phyloP scores from a whole-genome alignment of 1,140 invertebrate genomes.

The Conus ventricosus region DNA sequence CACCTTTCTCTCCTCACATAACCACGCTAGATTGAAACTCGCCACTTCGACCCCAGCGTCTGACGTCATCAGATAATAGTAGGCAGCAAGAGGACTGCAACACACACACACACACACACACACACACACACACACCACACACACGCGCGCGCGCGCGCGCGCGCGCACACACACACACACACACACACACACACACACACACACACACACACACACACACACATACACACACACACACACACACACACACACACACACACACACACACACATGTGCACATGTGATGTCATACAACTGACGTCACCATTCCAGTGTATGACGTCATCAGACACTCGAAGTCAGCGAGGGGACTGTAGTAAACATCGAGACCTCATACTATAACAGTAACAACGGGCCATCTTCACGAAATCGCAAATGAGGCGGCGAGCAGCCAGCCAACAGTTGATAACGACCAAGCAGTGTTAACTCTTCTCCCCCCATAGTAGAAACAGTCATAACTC shows the following conservation, averaged over 20 bases:
- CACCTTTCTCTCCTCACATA: conserved; percentile 71
- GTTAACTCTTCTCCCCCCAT: no score
- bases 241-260: background rate
- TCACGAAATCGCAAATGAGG: no score
- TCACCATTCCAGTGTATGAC: background rate
- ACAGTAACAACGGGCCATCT: no score
- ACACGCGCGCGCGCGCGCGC: no score
- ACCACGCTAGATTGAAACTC: conserved; percentile 69
- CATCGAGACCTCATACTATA: no score
- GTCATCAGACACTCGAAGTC: background rate
- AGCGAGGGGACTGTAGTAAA: no score
- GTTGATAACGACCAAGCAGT: no score
- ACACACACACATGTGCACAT: background rate
- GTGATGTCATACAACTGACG: background rate
- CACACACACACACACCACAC: background rate
- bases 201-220: background rate
- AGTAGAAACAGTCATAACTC: no score
- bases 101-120: background rate
- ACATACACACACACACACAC: background rate
- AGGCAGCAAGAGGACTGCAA: conserved; percentile 61
- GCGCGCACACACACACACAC: background rate
- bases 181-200: background rate
- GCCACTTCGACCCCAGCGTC: conserved; percentile 70
- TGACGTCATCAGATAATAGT: conserved; percentile 70
- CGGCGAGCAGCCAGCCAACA: no score